Conservation (phyloP, 2,888 invertebrate species). For the Drosophila cyrtoloma region DNA sequence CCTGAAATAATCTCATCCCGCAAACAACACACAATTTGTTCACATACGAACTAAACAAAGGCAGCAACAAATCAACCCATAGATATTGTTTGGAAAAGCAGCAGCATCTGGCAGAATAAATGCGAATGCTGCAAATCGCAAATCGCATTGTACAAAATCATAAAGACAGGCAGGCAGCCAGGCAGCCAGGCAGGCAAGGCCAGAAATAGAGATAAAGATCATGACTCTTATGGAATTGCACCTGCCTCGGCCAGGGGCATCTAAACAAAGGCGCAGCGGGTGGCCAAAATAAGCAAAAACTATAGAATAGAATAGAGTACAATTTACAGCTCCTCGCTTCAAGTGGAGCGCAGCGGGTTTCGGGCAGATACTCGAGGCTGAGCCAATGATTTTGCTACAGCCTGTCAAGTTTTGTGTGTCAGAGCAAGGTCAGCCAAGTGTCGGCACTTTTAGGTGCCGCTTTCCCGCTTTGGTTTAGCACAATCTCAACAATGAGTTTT, state of each 20-base stretch:
- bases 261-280: slow-evolving; percentile 55
- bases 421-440: slow-evolving; percentile 39
- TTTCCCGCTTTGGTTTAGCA: slow-evolving; percentile 1
- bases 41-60: slow-evolving; percentile 26
- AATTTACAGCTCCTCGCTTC: slow-evolving; percentile 36
- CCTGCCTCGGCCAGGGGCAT: slow-evolving; percentile 54
- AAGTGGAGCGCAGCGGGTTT: slow-evolving; percentile 57
- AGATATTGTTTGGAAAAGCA: slow-evolving; percentile 27
- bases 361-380: slow-evolving; percentile 55
- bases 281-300: slow-evolving; percentile 47
- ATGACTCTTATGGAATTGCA: slow-evolving; percentile 48
- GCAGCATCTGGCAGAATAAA: slow-evolving; percentile 44
- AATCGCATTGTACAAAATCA: slow-evolving; percentile 68
- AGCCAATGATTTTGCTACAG: slow-evolving; percentile 32
- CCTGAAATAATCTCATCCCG: slow-evolving; percentile 37
- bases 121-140: slow-evolving; percentile 22
- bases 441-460: slow-evolving; percentile 47
- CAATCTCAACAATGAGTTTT: background rate
- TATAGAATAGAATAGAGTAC: slow-evolving; percentile 34
- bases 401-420: slow-evolving; percentile 11
- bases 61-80: slow-evolving; percentile 11
- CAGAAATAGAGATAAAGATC: slow-evolving; percentile 51
- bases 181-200: slow-evolving; percentile 47
- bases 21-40: slow-evolving; percentile 30
- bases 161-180: slow-evolving; percentile 43